phyloP scores from a whole-genome alignment of 2,888 invertebrate species.

The Lissonota sp. region DNA sequence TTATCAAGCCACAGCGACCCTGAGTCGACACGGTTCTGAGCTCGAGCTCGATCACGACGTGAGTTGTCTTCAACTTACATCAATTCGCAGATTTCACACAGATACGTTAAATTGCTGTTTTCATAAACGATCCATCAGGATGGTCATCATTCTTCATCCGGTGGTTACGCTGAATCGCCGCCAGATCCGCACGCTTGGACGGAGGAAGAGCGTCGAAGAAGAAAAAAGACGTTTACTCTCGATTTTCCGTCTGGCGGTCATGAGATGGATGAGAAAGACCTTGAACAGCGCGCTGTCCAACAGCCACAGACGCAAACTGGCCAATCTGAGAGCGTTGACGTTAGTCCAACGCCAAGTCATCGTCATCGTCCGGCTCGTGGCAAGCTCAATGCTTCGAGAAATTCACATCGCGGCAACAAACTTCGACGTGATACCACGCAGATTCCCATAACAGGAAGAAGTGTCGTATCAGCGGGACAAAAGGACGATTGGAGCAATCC shows the following conservation, averaged over 20 bases:
- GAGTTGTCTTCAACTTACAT: slow-evolving; percentile 48
- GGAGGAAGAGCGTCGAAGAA: slow-evolving; percentile 89
- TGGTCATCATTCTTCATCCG: slow-evolving; percentile 79
- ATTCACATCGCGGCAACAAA: slow-evolving; percentile 76
- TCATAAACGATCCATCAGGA: slow-evolving; percentile 67
- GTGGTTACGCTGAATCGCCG: slow-evolving; percentile 81
- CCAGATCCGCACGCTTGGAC: slow-evolving; percentile 85
- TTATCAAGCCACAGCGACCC: slow-evolving; percentile 70
- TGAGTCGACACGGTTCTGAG: slow-evolving; percentile 76
- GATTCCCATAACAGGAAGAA: slow-evolving; percentile 66
- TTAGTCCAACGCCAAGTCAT: slow-evolving; percentile 78
- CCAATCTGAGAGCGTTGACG: slow-evolving; percentile 62
- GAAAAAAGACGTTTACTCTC: slow-evolving; percentile 91
- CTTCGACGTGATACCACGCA: slow-evolving; percentile 71
- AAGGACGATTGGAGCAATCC: slow-evolving; percentile 85
- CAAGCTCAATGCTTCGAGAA: slow-evolving; percentile 70
- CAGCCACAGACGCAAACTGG: slow-evolving; percentile 57
- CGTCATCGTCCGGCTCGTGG: slow-evolving; percentile 70
- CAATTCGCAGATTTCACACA: background rate
- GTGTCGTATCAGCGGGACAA: slow-evolving; percentile 71
- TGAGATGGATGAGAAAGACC: slow-evolving; percentile 83
- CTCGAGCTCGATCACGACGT: slow-evolving; percentile 78
- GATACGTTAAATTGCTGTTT: background rate
- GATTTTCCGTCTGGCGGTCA: slow-evolving; percentile 88
- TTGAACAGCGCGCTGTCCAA: slow-evolving; percentile 61